These are phyloP conservation scores for Semicossyphus pulcher DNA, from an alignment of 2,113 vertebrate genomes.

Conservation along the genomic window DNA sequence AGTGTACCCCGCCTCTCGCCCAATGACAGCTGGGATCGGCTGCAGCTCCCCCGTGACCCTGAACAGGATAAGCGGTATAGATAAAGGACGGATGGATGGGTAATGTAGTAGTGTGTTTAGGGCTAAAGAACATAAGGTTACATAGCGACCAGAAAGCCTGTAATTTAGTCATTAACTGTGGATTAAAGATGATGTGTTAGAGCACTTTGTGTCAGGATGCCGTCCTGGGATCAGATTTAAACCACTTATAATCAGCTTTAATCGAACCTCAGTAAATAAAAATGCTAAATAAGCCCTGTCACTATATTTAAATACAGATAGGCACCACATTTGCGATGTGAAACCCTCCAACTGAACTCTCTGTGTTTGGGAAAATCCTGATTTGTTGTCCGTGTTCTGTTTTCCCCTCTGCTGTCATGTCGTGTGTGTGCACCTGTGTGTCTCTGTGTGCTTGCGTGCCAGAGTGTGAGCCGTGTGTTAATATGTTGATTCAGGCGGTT, in stretches of 20 bases:
- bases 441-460: conserved; percentile 5
- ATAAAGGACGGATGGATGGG: no score
- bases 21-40: no score
- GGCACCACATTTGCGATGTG: background rate
- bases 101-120: background rate
- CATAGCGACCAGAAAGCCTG: background rate
- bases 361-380: background rate
- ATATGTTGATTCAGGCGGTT: conserved; percentile 66
- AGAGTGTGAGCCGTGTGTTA: conserved; percentile 42
- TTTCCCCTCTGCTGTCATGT: background rate
- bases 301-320: background rate
- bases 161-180: background rate
- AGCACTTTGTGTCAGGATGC: background rate
- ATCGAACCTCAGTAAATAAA: background rate
- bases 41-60: no score
- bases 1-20: no score
- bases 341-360: background rate
- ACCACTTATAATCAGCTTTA: conserved; percentile 33
- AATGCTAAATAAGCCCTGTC: background rate
- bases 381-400: background rate
- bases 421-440: conserved; percentile 25
- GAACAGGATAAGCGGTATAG: no score
- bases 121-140: no score
- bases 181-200: conserved; percentile 11
- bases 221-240: conserved; percentile 13